Percentiles rank a stretch among this genome's conserved stretches.
Conservation (phyloP, 2,113 vertebrate genomes). For the Strix uralensis region DNA sequence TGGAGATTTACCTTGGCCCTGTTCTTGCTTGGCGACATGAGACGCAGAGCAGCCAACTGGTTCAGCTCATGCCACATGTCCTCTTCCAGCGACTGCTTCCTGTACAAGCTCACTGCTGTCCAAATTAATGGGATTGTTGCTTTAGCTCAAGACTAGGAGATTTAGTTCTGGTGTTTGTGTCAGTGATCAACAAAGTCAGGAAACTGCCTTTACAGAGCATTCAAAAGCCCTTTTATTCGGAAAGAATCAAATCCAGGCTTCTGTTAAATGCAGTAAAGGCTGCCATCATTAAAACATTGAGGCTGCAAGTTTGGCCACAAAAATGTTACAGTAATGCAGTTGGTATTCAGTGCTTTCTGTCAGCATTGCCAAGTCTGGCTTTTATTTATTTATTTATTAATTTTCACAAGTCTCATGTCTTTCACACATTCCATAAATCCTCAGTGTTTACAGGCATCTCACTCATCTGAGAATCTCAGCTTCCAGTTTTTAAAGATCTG, state of each 20-base stretch:
- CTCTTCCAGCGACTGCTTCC: conserved; percentile 33
- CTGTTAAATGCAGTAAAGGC: conserved; percentile 45
- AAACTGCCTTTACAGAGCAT: conserved; percentile 47
- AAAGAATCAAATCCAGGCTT: conserved; percentile 62
- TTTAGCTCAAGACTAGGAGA: conserved; percentile 32
- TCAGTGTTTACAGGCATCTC: conserved; percentile 28
- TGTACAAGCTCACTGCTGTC: conserved; percentile 11
- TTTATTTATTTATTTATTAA: conserved; percentile 40
- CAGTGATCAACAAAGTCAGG: conserved; percentile 18
- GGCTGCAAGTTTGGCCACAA: conserved; percentile 56
- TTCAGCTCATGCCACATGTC: background rate
- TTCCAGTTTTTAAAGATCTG: conserved; percentile 24
- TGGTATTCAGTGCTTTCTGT: conserved; percentile 44
- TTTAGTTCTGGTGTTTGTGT: conserved; percentile 52
- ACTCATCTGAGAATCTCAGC: conserved; percentile 31
- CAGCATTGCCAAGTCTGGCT: background rate
- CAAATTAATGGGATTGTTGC: conserved; percentile 36
- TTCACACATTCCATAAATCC: conserved; percentile 31
- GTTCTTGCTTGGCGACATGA: background rate
- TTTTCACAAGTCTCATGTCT: conserved; percentile 46
- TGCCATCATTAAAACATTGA: conserved; percentile 44
- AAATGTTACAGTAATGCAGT: conserved; percentile 47
- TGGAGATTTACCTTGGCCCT: conserved; percentile 52
- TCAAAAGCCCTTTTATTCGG: conserved; percentile 48
- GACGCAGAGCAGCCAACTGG: background rate